Conservation (phyloP, 2,888 invertebrate genomes). For the Athalia circularis region DNA sequence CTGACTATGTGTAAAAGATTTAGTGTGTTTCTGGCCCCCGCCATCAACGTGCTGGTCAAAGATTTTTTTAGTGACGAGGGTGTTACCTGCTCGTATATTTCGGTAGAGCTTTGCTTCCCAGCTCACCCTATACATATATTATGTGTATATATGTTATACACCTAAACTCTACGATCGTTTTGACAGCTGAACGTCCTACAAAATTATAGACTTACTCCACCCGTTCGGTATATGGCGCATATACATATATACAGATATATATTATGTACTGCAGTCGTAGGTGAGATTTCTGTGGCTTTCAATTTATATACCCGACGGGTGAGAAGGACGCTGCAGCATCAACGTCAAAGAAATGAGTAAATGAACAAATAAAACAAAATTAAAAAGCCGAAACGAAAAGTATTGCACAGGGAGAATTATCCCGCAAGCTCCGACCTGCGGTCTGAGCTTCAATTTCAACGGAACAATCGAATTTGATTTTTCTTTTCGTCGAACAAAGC, state of each 20-base stretch:
- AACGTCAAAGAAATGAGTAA: too few species aligned
- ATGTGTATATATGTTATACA: too few species aligned
- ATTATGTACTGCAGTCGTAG: not conserved
- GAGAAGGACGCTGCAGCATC: too few species aligned
- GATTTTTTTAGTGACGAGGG: constrained; percentile 66
- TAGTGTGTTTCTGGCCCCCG: constrained; percentile 49
- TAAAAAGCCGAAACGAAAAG: too few species aligned
- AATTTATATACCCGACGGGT: not conserved
- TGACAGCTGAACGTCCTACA: constrained; percentile 68
- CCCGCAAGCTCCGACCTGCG: too few species aligned
- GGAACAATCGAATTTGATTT: too few species aligned
- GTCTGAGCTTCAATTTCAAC: too few species aligned
- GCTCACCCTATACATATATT: not conserved
- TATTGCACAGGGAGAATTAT: too few species aligned
- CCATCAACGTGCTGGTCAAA: constrained; percentile 51
- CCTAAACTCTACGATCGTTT: constrained; percentile 53
- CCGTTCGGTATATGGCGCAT: not conserved
- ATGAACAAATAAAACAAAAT: too few species aligned
- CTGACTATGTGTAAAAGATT: not conserved
- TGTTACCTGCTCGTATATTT: constrained; percentile 67
- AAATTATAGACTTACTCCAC: constrained; percentile 64
- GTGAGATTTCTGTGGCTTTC: constrained; percentile 37
- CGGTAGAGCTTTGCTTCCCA: constrained; percentile 47
- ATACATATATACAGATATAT: too few species aligned
- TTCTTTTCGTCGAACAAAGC: too few species aligned